Conservation (phyloP, 2,888 invertebrate species). For the Leuctra nigra region DNA sequence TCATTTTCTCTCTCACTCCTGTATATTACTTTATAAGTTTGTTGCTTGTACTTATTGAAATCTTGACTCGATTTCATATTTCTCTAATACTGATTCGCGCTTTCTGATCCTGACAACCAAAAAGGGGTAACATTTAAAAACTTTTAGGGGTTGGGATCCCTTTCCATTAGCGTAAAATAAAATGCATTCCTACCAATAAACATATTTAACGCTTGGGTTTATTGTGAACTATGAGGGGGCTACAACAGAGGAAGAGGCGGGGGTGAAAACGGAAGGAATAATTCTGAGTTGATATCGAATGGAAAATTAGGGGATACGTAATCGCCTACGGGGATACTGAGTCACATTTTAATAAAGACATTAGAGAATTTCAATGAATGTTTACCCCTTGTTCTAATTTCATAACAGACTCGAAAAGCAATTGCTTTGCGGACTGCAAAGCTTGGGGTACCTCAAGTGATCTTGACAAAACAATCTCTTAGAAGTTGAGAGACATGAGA, state of each 20-base stretch:
- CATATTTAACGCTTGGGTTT: not conserved
- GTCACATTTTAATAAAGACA: conserved; percentile 27
- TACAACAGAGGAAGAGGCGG: not conserved
- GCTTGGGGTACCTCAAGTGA: too few relatives aligned
- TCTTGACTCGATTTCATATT: not conserved
- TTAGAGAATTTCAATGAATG: conserved; percentile 25
- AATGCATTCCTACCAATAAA: not conserved
- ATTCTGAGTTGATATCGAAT: conserved; percentile 24
- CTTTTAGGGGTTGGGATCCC: not conserved
- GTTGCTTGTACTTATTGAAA: conserved; percentile 13
- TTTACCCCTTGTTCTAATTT: conserved; percentile 27
- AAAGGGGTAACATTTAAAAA: not conserved
- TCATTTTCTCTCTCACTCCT: conserved; percentile 18
- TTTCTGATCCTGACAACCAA: conserved; percentile 18
- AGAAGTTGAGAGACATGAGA: too few relatives aligned
- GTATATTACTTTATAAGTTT: conserved; percentile 8
- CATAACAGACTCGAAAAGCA: too few relatives aligned
- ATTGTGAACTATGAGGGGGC: not conserved
- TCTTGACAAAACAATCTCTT: too few relatives aligned
- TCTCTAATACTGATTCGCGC: conserved; percentile 8
- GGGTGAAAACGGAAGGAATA: conserved; percentile 10
- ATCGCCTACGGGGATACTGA: conserved; percentile 19
- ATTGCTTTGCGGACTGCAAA: too few relatives aligned
- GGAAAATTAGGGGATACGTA: conserved; percentile 23
- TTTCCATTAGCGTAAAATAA: not conserved